Evolutionary conservation across 23 tunicate species (phyloP).

Genomic region (Ciona savignyi): DNA sequence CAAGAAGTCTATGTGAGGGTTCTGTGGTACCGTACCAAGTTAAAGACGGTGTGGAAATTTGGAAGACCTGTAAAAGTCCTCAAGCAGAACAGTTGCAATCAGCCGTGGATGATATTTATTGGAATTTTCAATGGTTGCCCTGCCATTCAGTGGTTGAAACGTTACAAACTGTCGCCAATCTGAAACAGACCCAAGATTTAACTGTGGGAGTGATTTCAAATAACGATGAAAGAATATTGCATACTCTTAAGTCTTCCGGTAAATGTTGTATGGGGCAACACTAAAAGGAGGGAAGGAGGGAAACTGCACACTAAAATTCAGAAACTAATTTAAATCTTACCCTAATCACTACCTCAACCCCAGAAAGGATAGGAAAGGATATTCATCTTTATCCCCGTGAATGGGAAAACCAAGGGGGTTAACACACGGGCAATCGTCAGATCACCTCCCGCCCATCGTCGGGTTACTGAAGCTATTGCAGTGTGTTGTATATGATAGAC

Average conservation of each 20-base stretch:
- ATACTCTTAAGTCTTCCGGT: conserved; percentile 1
- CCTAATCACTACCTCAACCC: too few species aligned
- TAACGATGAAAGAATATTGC: conserved; percentile 8
- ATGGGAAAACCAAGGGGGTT: too few species aligned
- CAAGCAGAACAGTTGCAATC: not conserved
- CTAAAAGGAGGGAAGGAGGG: too few species aligned
- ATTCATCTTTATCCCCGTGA: too few species aligned
- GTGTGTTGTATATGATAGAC: too few species aligned
- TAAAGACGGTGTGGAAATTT: not conserved
- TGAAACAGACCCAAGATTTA: not conserved
- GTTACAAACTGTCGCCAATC: not conserved
- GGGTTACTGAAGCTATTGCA: too few species aligned
- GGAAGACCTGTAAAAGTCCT: not conserved
- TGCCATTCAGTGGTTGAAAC: not conserved
- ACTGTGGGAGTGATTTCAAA: conserved; percentile 12
- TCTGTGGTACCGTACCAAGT: not conserved
- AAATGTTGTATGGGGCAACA: too few species aligned
- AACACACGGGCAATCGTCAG: too few species aligned
- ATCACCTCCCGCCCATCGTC: too few species aligned
- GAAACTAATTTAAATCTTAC: not conserved
- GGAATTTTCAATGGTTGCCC: conserved; percentile 6
- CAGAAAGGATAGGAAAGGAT: too few species aligned
- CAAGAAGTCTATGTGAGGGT: not conserved
- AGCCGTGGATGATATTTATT: conserved; percentile 3
- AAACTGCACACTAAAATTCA: too few species aligned